Evolutionary conservation across 92 coral and sea anemone species (phyloP).

Genomic region (Umimayanthus chanpuru): DNA sequence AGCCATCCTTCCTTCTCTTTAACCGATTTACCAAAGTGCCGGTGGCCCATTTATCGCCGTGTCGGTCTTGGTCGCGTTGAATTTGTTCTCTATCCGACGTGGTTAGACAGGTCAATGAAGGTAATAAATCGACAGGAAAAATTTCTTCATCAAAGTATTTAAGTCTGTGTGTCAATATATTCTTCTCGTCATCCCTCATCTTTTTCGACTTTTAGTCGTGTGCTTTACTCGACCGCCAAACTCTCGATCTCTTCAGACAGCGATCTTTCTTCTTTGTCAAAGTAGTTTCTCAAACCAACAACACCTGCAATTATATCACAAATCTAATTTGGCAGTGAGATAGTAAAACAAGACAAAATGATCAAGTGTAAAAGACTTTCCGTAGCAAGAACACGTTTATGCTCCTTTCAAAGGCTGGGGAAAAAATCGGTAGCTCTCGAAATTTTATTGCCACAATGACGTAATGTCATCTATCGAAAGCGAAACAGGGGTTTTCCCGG

Average conservation of each 20-base stretch:
- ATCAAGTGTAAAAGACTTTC: neutral
- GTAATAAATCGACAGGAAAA: slow-evolving; percentile 61
- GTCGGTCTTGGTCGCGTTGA: slow-evolving; percentile 33
- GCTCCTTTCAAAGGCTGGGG: neutral
- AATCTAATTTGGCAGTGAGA: neutral
- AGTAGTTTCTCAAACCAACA: neutral
- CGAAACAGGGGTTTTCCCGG: neutral
- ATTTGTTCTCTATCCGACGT: slow-evolving; percentile 62
- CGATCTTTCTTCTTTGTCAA: neutral
- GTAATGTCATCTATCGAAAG: neutral
- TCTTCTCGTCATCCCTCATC: slow-evolving; percentile 61
- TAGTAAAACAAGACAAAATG: neutral
- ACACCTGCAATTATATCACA: neutral
- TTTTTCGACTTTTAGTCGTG: neutral
- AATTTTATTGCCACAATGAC: neutral
- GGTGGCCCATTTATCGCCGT: slow-evolving; percentile 72
- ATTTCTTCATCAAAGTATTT: slow-evolving; percentile 68
- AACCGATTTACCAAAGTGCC: slow-evolving; percentile 62
- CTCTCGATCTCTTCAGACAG: neutral
- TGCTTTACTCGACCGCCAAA: neutral
- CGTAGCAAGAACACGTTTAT: no score
- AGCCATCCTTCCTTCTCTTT: slow-evolving; percentile 68
- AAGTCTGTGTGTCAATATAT: slow-evolving; percentile 57
- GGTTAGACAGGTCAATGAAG: slow-evolving; percentile 54
- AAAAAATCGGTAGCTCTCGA: neutral